These are phyloP conservation scores for Halcyon badia DNA, from an alignment of 2,797 vertebrate species.

Conservation along the genomic window DNA sequence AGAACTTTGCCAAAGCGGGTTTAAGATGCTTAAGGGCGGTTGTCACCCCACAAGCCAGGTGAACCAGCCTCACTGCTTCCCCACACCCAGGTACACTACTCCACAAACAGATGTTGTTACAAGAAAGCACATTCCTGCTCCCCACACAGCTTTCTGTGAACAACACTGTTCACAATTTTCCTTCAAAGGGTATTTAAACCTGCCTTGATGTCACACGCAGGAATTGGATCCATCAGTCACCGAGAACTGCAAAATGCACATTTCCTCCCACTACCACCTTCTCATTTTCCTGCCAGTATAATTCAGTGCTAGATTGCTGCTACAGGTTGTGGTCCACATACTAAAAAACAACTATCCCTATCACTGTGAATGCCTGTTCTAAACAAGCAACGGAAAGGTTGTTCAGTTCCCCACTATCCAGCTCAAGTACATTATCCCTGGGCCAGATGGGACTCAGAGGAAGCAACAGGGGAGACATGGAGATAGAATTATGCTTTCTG, in stretches of 20 bases:
- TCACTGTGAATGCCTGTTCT: accelerated
- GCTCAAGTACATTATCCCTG: accelerated
- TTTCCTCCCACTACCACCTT: background rate
- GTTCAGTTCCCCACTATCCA: accelerated
- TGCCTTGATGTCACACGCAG: background rate
- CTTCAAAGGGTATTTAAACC: background rate
- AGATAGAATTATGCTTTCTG: background rate
- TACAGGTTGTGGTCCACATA: background rate
- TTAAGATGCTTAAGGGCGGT: background rate
- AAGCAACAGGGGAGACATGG: background rate
- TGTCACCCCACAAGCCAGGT: background rate
- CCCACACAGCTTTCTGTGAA: background rate
- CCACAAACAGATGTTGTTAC: accelerated
- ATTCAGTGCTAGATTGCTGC: accelerated
- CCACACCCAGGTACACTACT: background rate
- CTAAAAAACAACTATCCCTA: background rate
- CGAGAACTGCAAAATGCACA: background rate
- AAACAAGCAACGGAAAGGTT: background rate
- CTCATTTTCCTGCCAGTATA: background rate
- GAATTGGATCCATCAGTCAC: background rate
- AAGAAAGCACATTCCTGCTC: background rate
- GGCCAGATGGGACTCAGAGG: background rate
- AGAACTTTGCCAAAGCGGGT: background rate
- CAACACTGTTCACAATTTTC: background rate
- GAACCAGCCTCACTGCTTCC: background rate